Conservation (phyloP, 2,888 invertebrate genomes). For the Helobdella robusta region DNA sequence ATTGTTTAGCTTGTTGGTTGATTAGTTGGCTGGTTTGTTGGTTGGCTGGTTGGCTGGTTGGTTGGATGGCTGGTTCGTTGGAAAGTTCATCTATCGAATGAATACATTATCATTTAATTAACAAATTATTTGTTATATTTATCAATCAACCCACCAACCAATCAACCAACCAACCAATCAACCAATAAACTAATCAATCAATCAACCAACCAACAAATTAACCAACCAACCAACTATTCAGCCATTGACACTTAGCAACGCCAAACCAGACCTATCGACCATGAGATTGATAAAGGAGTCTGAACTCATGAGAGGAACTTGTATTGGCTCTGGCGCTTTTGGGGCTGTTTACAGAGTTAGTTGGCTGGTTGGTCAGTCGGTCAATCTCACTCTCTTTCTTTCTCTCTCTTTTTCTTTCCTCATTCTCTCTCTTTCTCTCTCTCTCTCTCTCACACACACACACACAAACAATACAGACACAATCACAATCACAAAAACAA, state of each 20-base stretch:
- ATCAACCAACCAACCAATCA: too few species aligned
- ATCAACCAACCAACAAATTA: too few species aligned
- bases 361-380: background rate
- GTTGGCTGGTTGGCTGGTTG: too few species aligned
- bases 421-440: background rate
- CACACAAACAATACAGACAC: background rate
- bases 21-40: too few species aligned
- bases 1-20: too few species aligned
- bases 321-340: conserved; percentile 87
- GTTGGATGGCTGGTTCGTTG: too few species aligned
- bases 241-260: conserved; percentile 70
- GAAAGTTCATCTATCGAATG: too few species aligned
- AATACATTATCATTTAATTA: too few species aligned
- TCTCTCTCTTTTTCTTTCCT: background rate
- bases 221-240: too few species aligned
- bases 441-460: too few species aligned
- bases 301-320: conserved; percentile 77
- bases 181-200: too few species aligned
- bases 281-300: conserved; percentile 85
- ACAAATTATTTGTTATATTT: background rate
- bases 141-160: too few species aligned
- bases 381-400: background rate
- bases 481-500: background rate
- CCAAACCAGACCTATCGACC: conserved; percentile 84
- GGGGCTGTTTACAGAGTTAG: conserved; percentile 78